Base-by-base conservation (phyloP, 2,113 vertebrate genomes). In the Melanostigma gelatinosum region DNA sequence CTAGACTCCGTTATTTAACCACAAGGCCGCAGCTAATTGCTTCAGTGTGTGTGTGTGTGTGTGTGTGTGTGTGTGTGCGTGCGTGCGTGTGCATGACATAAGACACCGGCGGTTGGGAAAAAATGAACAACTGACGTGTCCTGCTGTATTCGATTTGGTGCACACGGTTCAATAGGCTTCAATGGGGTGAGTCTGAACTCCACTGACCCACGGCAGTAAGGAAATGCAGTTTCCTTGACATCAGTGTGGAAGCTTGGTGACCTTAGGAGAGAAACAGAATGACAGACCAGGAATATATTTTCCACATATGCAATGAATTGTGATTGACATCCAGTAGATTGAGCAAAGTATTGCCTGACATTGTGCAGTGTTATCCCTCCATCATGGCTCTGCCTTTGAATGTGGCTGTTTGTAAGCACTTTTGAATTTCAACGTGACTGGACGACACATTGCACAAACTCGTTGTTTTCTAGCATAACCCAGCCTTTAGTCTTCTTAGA, bases 1-100 rank as follows among this genome's bases (percentile, higher is more conserved):
- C 87, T 80, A 74, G 72, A 65, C 80, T 86, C 89, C 44, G 79
- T 88, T 90, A 90, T 91, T 91, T 79, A 66, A 90, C 90, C 92
- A 91, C 90, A 86, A 90, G 88, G 88, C 89, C 85, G 12, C 90
- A 82, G 85, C 88, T 93, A 93, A 93, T 93, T 92, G 92, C 88
- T 93, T 93, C 92, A 91, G 88, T 72, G 88, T 93, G 91, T 88
- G 75, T 36, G 24, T 64, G 74, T 75, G 60, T 32, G 75, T 46
- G 67, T 72, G 74, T 71, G 75, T 79, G 82, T 74, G 77, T 48
- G 72, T 18, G 13, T 20, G 68, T n/a, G n/a, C n/a, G n/a, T n/a
- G n/a, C 63, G 52, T 64, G 55, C 32, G 70, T 72, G 74, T 62
- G 68, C 15, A 75, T 68, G 80, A 82, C 82, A 79, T 60, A 75